Percentiles rank a stretch among this genome's conserved stretches.
Conservation (phyloP, 2,888 invertebrate species). For the Phyllotreta cruciferae region DNA sequence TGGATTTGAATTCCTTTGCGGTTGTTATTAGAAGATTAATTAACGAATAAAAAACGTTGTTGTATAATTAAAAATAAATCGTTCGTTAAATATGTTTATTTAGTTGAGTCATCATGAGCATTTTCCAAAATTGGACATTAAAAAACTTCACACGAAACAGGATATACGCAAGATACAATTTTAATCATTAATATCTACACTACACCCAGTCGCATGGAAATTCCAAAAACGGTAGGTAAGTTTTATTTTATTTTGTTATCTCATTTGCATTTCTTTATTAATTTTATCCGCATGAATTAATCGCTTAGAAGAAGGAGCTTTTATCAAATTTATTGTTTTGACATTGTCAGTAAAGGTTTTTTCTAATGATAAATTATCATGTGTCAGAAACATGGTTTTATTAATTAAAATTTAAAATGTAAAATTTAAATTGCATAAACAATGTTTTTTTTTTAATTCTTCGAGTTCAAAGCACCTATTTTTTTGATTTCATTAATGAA, state of each 20-base stretch:
- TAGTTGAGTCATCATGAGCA: slow-evolving; percentile 4
- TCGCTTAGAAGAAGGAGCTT: background rate
- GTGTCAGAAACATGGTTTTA: slow-evolving; percentile 1
- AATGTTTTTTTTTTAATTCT: background rate
- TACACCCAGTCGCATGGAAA: background rate
- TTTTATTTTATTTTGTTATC: background rate
- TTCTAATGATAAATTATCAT: background rate
- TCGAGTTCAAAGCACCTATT: slow-evolving; percentile 3
- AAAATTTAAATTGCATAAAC: slow-evolving; percentile 4
- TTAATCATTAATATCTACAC: background rate
- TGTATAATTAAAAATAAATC: background rate
- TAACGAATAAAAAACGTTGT: too few relatives aligned
- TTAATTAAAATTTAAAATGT: background rate
- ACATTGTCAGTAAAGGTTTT: slow-evolving; percentile 3
- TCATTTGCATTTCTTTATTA: slow-evolving; percentile 8
- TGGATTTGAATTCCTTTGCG: too few relatives aligned
- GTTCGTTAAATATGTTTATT: background rate
- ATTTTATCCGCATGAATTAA: slow-evolving; percentile 2
- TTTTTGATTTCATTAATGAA: background rate
- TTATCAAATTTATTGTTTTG: slow-evolving; percentile 9
- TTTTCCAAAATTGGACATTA: slow-evolving; percentile 9
- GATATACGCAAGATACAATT: slow-evolving; percentile 7
- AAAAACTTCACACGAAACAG: slow-evolving; percentile 12
- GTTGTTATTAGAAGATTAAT: too few relatives aligned
- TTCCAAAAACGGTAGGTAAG: slow-evolving; percentile 8